A percentile compares a stretch with the other conserved stretches of the same genome.
Evolutionary conservation across 1,140 invertebrate species (phyloP).

Genomic region (Scaptomyza pallida): DNA sequence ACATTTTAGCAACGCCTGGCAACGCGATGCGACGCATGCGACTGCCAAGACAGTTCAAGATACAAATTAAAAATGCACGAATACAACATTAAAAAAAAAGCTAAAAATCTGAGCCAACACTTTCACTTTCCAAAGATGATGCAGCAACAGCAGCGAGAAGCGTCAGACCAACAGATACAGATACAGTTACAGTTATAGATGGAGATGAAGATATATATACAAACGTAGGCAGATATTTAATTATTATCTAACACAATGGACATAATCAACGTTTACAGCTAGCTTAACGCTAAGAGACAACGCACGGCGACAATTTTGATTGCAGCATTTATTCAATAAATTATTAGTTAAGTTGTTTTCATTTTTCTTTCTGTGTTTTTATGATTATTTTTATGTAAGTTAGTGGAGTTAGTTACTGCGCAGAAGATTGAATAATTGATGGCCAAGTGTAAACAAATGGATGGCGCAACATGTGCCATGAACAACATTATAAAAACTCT

Average conservation of each 20-base stretch:
- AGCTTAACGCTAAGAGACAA: constrained; percentile 32
- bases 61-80: constrained; percentile 80
- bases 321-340: constrained; percentile 73
- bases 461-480: constrained; percentile 51
- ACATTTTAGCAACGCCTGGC: constrained; percentile 58
- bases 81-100: constrained; percentile 9
- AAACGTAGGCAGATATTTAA: constrained; percentile 48
- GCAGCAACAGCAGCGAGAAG: constrained; percentile 40
- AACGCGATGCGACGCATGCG: constrained; percentile 28
- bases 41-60: constrained; percentile 28
- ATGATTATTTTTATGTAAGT: constrained; percentile 64
- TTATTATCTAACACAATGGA: constrained; percentile 70
- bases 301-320: constrained; percentile 57
- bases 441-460: constrained; percentile 61
- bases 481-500: constrained; percentile 34
- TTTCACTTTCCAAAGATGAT: constrained; percentile 69
- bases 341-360: constrained; percentile 59
- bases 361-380: constrained; percentile 21
- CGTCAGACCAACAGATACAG: constrained; percentile 11
- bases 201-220: neutral
- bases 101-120: constrained; percentile 55
- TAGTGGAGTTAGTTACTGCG: too few relatives aligned
- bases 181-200: constrained; percentile 39
- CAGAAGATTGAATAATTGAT: constrained; percentile 79
- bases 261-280: constrained; percentile 56